These are phyloP conservation scores for Sebastes baramenuke DNA, from an alignment of 2,797 vertebrate genomes.

Conservation along the genomic window DNA sequence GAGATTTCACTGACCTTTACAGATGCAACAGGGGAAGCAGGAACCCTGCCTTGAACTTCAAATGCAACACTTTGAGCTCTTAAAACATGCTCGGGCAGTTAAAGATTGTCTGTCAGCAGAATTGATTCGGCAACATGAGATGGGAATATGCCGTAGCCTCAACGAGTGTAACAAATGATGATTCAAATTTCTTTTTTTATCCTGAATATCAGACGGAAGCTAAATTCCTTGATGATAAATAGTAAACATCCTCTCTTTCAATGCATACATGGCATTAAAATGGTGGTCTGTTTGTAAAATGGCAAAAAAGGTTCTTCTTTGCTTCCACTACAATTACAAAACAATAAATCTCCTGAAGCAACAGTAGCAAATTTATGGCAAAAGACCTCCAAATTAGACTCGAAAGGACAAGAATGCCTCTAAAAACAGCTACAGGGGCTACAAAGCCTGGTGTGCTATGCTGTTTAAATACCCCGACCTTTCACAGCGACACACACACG, in stretches of 20 bases:
- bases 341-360: slow-evolving; percentile 14
- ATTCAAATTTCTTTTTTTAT: not conserved
- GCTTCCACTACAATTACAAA: not conserved
- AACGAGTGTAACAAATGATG: not conserved
- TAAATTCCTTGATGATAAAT: not conserved
- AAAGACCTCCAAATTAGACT: not conserved
- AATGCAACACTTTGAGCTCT: slow-evolving; percentile 45
- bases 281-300: not conserved
- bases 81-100: not conserved
- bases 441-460: not conserved
- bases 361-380: not conserved
- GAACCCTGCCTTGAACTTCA: slow-evolving; percentile 45
- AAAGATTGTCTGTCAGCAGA: slow-evolving; percentile 22
- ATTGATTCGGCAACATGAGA: not conserved
- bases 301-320: not conserved
- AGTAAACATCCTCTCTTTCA: not conserved
- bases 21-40: slow-evolving; percentile 47
- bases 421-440: not conserved
- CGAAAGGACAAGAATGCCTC: not conserved
- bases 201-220: not conserved
- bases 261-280: not conserved
- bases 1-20: slow-evolving; percentile 71
- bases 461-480: slow-evolving; percentile 20
- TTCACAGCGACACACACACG: slow-evolving; percentile 3
- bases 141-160: not conserved